These are phyloP conservation scores for Nycticryphes semicollaris DNA, from an alignment of 2,113 vertebrate genomes.

Conservation along the genomic window DNA sequence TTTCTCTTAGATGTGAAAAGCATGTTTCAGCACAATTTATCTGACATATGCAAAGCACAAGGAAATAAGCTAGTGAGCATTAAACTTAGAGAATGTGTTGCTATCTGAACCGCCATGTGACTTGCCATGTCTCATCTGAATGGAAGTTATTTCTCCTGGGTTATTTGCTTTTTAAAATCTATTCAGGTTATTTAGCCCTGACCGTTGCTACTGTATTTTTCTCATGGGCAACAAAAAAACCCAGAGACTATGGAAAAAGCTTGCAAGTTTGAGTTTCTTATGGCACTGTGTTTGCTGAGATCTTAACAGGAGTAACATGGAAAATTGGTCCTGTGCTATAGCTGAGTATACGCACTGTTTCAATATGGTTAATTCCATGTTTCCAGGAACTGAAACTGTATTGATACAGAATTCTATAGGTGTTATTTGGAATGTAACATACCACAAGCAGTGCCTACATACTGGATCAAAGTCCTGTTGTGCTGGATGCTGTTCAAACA, in stretches of 20 bases:
- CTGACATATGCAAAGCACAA: background rate
- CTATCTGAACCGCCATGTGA: background rate
- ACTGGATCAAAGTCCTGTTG: slow-evolving; percentile 16
- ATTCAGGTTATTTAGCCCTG: background rate
- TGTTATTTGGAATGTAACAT: background rate
- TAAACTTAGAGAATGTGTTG: background rate
- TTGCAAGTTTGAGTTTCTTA: background rate
- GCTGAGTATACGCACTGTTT: background rate
- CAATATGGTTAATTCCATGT: background rate
- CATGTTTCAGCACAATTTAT: background rate
- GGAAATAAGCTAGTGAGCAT: background rate
- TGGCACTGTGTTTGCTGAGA: background rate
- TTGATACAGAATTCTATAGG: background rate
- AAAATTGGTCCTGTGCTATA: background rate
- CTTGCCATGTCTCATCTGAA: background rate
- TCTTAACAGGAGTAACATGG: background rate
- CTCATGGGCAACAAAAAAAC: background rate
- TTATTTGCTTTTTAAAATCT: background rate
- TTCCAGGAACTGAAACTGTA: background rate
- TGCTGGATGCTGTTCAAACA: slow-evolving; percentile 54
- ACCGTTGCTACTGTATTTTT: background rate
- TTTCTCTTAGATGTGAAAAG: background rate
- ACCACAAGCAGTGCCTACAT: background rate
- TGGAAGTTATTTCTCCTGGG: background rate
- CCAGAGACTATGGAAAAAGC: background rate